These are phyloP conservation scores for Aselliscus stoliczkanus DNA, from an alignment of 2,797 vertebrate genomes.

Conservation along the genomic window DNA sequence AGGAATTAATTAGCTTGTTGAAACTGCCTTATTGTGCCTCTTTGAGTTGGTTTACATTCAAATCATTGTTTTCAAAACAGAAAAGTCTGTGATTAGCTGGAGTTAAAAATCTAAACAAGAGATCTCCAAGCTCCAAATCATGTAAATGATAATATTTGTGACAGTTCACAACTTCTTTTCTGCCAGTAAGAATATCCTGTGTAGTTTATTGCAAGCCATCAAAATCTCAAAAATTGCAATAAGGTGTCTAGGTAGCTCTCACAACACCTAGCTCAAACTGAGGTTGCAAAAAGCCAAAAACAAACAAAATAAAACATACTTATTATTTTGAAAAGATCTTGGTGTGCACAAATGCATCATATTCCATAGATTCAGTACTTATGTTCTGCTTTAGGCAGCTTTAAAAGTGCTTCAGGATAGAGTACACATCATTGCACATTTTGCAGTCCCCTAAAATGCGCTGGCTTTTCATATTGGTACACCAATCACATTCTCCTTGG, in stretches of 20 bases:
- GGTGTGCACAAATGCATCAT: background rate
- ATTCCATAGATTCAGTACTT: background rate
- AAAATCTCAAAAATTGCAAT: constrained; percentile 53
- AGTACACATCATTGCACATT: background rate
- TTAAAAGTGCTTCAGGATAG: background rate
- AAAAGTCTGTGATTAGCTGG: constrained; percentile 52
- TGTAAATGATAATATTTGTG: constrained; percentile 64
- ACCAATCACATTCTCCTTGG: constrained; percentile 40
- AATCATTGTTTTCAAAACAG: constrained; percentile 60
- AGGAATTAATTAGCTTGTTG: constrained; percentile 61
- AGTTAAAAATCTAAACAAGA: constrained; percentile 65
- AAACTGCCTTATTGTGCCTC: constrained; percentile 41
- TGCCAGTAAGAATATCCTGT: constrained; percentile 26
- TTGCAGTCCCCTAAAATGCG: constrained; percentile 32
- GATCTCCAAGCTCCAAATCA: constrained; percentile 66
- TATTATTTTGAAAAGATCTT: constrained; percentile 9
- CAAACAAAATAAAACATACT: constrained; percentile 22
- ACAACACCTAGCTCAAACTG: background rate
- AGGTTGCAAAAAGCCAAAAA: background rate
- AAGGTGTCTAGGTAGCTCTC: constrained; percentile 11
- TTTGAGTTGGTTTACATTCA: constrained; percentile 65
- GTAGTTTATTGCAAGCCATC: constrained; percentile 56
- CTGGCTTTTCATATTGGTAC: constrained; percentile 14
- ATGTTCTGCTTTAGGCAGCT: background rate
- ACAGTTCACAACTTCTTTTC: constrained; percentile 61